Percentiles rank a stretch among this genome's conserved stretches.
Conservation (phyloP, 2,797 vertebrate species). For the Artibeus jamaicensis region DNA sequence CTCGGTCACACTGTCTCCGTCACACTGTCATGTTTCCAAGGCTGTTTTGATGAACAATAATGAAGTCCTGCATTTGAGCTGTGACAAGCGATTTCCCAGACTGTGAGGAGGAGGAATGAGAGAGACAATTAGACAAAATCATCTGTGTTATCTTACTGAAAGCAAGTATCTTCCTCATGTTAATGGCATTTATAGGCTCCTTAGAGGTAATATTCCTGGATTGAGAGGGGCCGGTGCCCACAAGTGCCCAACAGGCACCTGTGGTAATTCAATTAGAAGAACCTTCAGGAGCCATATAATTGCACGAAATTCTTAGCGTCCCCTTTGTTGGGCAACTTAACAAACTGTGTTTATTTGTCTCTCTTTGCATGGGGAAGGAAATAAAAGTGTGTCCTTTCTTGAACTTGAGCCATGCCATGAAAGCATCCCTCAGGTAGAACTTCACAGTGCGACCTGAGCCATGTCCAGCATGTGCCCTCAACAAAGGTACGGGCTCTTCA, state of each 20-base stretch:
- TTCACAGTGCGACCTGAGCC: neutral
- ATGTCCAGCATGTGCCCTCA: neutral
- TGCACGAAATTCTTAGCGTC: conserved; percentile 62
- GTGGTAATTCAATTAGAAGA: conserved; percentile 68
- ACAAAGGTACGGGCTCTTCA: neutral
- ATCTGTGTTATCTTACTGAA: conserved; percentile 70
- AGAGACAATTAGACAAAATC: conserved; percentile 69
- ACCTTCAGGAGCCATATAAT: conserved; percentile 57
- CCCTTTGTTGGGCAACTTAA: conserved; percentile 41
- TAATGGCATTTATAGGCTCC: conserved; percentile 62
- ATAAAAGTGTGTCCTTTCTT: neutral
- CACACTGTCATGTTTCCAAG: conserved; percentile 33
- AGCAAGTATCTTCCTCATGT: conserved; percentile 68
- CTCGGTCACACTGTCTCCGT: neutral
- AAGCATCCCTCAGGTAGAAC: neutral
- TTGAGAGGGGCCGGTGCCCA: conserved; percentile 44
- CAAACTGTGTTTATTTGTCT: conserved; percentile 56
- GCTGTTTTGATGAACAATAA: conserved; percentile 55
- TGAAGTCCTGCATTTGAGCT: conserved; percentile 65
- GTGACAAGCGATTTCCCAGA: conserved; percentile 49
- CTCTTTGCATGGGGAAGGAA: neutral
- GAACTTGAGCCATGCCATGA: neutral
- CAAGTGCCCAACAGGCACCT: conserved; percentile 47
- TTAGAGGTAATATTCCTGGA: conserved; percentile 66
- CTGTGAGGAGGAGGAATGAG: conserved; percentile 66